Evolutionary conservation across 2,888 invertebrate species (phyloP).

Genomic region (Cryptocephalus moraei): DNA sequence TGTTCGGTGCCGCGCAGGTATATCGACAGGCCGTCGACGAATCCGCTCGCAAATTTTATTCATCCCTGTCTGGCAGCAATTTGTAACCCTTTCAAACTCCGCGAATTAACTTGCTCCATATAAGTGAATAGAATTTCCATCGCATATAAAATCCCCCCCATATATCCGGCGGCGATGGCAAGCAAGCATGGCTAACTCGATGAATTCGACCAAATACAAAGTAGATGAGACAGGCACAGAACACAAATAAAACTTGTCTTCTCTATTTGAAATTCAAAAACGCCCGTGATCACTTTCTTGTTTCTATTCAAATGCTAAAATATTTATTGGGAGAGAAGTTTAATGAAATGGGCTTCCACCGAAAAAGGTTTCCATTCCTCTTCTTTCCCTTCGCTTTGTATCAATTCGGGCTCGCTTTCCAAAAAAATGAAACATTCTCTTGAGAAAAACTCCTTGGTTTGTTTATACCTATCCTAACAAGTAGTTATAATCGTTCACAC

Average conservation of each 20-base stretch:
- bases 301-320: conserved; percentile 22
- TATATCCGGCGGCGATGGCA: conserved; percentile 11
- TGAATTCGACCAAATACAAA: conserved; percentile 35
- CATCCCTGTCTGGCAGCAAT: conserved; percentile 6
- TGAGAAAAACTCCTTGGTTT: too few relatives aligned
- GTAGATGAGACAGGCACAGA: conserved; percentile 32
- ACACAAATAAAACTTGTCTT: conserved; percentile 33
- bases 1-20: too few relatives aligned
- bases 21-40: too few relatives aligned
- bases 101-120: conserved; percentile 11
- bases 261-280: conserved; percentile 33
- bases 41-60: conserved; percentile 4
- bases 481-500: too few relatives aligned
- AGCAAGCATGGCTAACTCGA: conserved; percentile 30
- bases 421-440: too few relatives aligned
- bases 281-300: conserved; percentile 26
- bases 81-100: conserved; percentile 12
- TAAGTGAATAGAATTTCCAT: conserved; percentile 11
- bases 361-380: neutral
- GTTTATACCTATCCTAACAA: too few relatives aligned
- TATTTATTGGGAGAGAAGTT: conserved; percentile 11
- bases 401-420: too few relatives aligned
- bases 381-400: too few relatives aligned
- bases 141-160: conserved; percentile 9
- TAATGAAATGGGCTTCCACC: conserved; percentile 6